Conservation (phyloP, 2,888 invertebrate genomes). For the Ellobium chinense region DNA sequence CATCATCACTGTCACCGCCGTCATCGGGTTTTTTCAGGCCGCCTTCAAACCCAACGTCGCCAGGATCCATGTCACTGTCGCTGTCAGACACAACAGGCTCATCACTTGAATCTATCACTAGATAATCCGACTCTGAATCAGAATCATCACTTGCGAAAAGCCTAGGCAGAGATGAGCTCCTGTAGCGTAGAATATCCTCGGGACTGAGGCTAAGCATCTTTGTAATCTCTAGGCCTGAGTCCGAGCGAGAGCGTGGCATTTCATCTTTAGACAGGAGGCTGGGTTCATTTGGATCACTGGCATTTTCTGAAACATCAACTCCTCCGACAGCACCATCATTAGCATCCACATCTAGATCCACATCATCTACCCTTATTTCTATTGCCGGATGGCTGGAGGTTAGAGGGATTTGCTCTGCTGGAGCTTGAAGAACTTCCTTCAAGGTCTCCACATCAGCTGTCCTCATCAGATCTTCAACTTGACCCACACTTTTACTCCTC, state of each 20-base stretch:
- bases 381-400: neutral
- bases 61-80: neutral
- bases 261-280: neutral
- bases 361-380: constrained; percentile 21
- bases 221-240: constrained; percentile 30
- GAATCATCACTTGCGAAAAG: constrained; percentile 6
- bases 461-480: neutral
- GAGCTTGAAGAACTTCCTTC: neutral
- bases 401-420: neutral
- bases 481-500: neutral
- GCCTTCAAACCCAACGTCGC: neutral
- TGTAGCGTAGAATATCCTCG: constrained; percentile 36
- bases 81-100: constrained; percentile 17
- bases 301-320: neutral
- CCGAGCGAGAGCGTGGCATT: constrained; percentile 23
- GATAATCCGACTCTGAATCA: constrained; percentile 36
- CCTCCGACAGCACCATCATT: neutral
- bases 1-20: neutral
- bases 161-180: constrained; percentile 20
- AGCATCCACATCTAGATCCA: neutral
- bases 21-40: neutral
- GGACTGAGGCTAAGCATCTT: constrained; percentile 21
- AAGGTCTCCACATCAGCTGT: neutral
- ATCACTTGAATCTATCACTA: constrained; percentile 36
- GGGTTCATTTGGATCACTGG: neutral